Conservation (phyloP, 2,888 invertebrate genomes). For the Cyclophora albipunctata region DNA sequence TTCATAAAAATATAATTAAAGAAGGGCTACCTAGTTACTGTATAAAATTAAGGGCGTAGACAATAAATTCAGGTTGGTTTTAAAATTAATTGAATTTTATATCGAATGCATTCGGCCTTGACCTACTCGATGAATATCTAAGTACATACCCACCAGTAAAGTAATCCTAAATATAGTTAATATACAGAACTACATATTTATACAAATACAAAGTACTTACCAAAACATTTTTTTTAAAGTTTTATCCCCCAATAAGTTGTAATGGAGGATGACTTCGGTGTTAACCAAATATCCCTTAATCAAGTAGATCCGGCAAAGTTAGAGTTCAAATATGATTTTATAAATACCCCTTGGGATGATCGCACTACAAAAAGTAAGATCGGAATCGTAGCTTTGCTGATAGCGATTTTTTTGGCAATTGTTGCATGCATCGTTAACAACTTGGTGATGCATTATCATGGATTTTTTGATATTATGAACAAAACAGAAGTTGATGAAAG, state of each 20-base stretch:
- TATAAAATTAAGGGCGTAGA: too few species aligned
- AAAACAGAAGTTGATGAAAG: slow-evolving; percentile 23
- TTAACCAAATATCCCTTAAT: slow-evolving; percentile 37
- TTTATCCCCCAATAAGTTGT: too few species aligned
- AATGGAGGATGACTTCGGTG: slow-evolving; percentile 15
- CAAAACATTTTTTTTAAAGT: too few species aligned
- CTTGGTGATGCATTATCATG: slow-evolving; percentile 44
- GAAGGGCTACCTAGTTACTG: too few species aligned
- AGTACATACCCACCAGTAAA: background rate
- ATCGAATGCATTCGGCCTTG: background rate
- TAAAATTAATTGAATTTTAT: too few species aligned
- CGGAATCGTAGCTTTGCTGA: slow-evolving; percentile 39
- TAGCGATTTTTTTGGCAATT: slow-evolving; percentile 41
- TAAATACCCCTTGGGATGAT: slow-evolving; percentile 58
- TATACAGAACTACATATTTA: background rate
- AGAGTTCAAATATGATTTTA: slow-evolving; percentile 47
- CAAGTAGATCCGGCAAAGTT: slow-evolving; percentile 27
- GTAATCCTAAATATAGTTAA: background rate
- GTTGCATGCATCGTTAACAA: slow-evolving; percentile 41
- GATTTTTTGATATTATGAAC: slow-evolving; percentile 14
- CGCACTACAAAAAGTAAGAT: slow-evolving; percentile 48
- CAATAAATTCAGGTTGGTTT: too few species aligned
- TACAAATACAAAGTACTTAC: background rate
- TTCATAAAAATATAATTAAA: too few species aligned
- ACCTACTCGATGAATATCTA: background rate